Percentiles rank a stretch among this genome's conserved stretches.
These are phyloP conservation scores for Tetropium fuscum DNA, from an alignment of 2,888 invertebrate species.

Conservation along the genomic window DNA sequence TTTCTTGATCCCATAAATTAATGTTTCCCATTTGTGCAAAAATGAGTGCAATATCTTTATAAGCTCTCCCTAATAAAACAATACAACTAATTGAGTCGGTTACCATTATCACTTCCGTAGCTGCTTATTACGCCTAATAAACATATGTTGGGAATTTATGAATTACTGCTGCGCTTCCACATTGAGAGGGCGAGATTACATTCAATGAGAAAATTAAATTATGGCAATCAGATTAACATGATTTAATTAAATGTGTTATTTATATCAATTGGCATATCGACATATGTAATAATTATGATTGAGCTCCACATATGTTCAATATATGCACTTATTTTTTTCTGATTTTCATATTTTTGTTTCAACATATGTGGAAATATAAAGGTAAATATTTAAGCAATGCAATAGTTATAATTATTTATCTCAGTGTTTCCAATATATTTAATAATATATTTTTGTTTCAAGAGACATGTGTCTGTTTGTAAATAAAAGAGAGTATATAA, in stretches of 20 bases:
- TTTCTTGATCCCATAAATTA: too few relatives aligned
- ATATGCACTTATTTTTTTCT: constrained; percentile 16
- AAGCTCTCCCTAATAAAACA: too few relatives aligned
- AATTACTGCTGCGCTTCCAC: constrained; percentile 16
- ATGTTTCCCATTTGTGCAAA: too few relatives aligned
- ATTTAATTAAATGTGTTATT: constrained; percentile 41
- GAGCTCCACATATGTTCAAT: constrained; percentile 32
- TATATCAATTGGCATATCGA: constrained; percentile 24
- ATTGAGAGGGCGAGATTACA: constrained; percentile 23
- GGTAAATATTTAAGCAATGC: constrained; percentile 1
- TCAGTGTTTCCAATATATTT: background rate
- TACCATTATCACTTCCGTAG: constrained; percentile 12
- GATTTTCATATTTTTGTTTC: constrained; percentile 8
- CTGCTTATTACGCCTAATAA: constrained; percentile 15
- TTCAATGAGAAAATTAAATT: constrained; percentile 42
- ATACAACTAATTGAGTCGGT: constrained; percentile 7
- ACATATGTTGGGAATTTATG: constrained; percentile 23
- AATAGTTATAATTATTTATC: constrained; percentile 8
- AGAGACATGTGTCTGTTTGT: too few relatives aligned
- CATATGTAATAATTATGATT: constrained; percentile 34
- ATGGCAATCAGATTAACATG: constrained; percentile 41
- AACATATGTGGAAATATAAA: constrained; percentile 18
- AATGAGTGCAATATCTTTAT: too few relatives aligned
- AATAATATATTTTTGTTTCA: background rate
- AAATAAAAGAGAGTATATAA: too few relatives aligned